These are phyloP conservation scores for Chelmon rostratus DNA, from an alignment of 2,797 vertebrate species.

Conservation along the genomic window DNA sequence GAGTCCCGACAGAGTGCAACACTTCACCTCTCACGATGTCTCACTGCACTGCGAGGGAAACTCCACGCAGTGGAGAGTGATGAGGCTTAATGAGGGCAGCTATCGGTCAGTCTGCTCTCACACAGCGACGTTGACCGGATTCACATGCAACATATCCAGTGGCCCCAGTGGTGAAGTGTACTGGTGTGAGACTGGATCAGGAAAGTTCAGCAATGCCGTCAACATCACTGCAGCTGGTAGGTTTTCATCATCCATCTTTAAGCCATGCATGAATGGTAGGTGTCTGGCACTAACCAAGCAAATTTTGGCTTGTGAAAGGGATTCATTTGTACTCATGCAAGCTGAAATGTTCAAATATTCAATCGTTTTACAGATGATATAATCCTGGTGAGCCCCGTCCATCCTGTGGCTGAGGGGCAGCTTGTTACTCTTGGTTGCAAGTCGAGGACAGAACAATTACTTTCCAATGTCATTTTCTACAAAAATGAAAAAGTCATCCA, in stretches of 20 bases:
- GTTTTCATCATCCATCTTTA: too few relatives aligned
- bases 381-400: constrained; percentile 40
- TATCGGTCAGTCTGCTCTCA: accelerated
- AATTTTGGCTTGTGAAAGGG: not conserved
- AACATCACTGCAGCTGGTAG: constrained; percentile 40
- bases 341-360: not conserved
- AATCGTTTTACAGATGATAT: constrained; percentile 3
- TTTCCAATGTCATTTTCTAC: constrained; percentile 34
- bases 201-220: constrained; percentile 52
- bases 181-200: constrained; percentile 71
- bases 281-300: not conserved
- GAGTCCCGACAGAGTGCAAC: constrained; percentile 59
- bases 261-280: too few relatives aligned
- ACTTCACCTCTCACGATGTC: constrained; percentile 32
- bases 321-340: not conserved
- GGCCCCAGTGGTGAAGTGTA: constrained; percentile 9
- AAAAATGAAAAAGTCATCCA: constrained; percentile 41
- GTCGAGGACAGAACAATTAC: accelerated
- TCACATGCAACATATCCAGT: accelerated
- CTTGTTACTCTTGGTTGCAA: constrained; percentile 58
- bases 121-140: constrained; percentile 12
- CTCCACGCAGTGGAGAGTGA: constrained; percentile 53
- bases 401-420: constrained; percentile 52
- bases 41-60: constrained; percentile 61
- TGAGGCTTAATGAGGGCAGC: accelerated